Evolutionary conservation across 1,140 invertebrate species (phyloP).

Genomic region (Polypedilum vanderplanki): DNA sequence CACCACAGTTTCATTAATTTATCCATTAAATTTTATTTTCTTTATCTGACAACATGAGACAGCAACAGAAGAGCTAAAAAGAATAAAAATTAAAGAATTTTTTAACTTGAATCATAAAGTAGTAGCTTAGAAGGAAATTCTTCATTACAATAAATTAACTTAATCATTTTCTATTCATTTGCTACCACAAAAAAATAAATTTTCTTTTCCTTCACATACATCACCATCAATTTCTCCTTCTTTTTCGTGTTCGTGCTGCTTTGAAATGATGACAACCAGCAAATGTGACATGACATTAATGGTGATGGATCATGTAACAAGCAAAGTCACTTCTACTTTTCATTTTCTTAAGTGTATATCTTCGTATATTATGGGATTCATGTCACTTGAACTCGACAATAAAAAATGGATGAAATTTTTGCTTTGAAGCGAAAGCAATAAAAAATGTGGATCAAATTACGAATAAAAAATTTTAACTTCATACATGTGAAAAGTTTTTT

Average conservation of each 20-base stretch:
- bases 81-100: no score
- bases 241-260: not conserved
- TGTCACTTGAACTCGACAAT: not conserved
- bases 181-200: no score
- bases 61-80: no score
- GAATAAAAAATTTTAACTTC: not conserved
- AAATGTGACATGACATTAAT: constrained; percentile 13
- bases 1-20: no score
- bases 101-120: no score
- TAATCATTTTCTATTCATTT: no score
- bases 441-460: not conserved
- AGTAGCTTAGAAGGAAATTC: no score
- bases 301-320: constrained; percentile 16
- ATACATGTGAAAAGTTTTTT: not conserved
- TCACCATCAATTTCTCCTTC: not conserved
- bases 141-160: no score
- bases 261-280: not conserved
- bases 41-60: no score
- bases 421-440: not conserved
- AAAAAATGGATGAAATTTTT: not conserved
- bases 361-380: not conserved
- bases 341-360: not conserved
- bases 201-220: no score
- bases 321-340: constrained; percentile 12
- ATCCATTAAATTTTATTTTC: no score